Evolutionary conservation across 2,797 vertebrate species (phyloP), one percentile per base, ranked within the genome.

Genomic region (Knipowitschia caucasica): DNA sequence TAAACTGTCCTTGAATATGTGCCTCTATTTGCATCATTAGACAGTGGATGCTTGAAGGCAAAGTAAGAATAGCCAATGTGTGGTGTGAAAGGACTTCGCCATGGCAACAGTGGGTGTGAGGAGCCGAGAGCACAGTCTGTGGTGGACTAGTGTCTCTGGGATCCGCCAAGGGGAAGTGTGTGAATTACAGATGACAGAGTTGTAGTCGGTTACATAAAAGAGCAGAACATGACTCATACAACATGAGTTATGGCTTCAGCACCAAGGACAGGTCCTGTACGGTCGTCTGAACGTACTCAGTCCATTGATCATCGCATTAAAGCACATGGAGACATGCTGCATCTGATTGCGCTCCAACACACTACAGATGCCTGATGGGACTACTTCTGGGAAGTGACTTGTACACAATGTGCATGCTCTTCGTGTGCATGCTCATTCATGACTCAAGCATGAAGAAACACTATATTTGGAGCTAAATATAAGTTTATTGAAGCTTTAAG

Each of bases 181-280:
- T 50, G 59, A 69, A 75, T 83, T 68, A 58, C 56, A 71, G 64
- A 74, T 76, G 73, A 80, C 76, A 75, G 77, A 80, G 46, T 80
- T 71, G 78, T 43, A 1, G 17, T 47, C 44, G 27, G 61, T 64
- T 45, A 38, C 33, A 61, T 24, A 50, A 57, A 55, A 47, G 49
- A 42, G 23, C 21, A 58, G 46, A 74, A 50, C 62, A 30, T 63
- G 59, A 45, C 45, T 67, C 67, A 53, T 18, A 20, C 15, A 38
- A 52, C 62, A 56, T 31, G 29, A 69, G 70, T 55, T 42, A n/a
- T 38, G 53, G 73, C 35, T 68, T 82, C 73, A 81, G 73, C 61
- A 77, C 71, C 75, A 77, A 70, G 80, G 81, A 79, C 76, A 77
- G 69, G 55, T 71, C 75, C 60, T 40, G 43, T 30, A 18, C 11